Percentiles rank a stretch among this genome's conserved stretches.
These are phyloP conservation scores for Euzophera pinguis DNA, from an alignment of 2,888 invertebrate genomes.

Conservation along the genomic window DNA sequence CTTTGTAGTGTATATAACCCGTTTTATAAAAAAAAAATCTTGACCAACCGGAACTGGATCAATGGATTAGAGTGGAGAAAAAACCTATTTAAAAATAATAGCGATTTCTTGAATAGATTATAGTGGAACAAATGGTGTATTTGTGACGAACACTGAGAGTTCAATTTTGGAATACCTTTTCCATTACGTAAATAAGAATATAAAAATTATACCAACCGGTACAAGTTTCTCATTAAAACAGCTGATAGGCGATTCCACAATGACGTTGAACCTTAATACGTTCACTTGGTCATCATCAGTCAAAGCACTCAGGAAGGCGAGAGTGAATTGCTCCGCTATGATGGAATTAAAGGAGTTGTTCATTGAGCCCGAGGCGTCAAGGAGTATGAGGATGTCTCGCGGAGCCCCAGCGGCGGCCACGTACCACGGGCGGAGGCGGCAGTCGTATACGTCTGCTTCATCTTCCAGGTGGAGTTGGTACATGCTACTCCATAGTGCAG, in stretches of 20 bases:
- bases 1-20: no score
- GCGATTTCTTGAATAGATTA: no score
- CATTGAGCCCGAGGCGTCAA: slow-evolving; percentile 71
- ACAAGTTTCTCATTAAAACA: slow-evolving; percentile 66
- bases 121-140: no score
- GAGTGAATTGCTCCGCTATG: slow-evolving; percentile 52
- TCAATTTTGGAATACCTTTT: neutral
- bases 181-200: neutral
- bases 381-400: slow-evolving; percentile 59
- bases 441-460: slow-evolving; percentile 58
- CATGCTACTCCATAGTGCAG: slow-evolving; percentile 63
- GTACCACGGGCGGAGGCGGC: slow-evolving; percentile 69
- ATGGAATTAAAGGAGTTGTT: slow-evolving; percentile 54
- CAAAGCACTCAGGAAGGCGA: slow-evolving; percentile 62
- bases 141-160: no score
- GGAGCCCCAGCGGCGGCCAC: slow-evolving; percentile 68
- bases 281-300: slow-evolving; percentile 72
- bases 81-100: no score
- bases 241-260: slow-evolving; percentile 54
- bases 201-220: slow-evolving; percentile 42
- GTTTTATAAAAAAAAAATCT: no score
- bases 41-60: no score
- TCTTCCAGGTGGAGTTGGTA: slow-evolving; percentile 42
- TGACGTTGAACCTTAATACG: slow-evolving; percentile 57
- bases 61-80: no score